Evolutionary conservation across 2,113 vertebrate genomes (phyloP).

Genomic region (Buteo buteo): DNA sequence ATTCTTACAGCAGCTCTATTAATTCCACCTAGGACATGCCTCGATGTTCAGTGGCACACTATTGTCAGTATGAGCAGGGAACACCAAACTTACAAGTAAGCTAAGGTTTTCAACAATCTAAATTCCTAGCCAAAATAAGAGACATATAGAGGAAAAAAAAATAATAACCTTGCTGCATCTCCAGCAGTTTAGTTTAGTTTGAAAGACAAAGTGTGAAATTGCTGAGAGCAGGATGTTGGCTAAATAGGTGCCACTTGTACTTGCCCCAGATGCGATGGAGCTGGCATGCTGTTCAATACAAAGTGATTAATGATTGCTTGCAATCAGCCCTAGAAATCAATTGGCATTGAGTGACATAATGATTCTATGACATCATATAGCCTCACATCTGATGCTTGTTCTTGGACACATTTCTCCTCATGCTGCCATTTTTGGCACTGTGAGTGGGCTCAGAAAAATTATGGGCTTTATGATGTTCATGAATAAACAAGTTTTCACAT

Average conservation of each 20-base stretch:
- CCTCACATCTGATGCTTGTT: slow-evolving; percentile 37
- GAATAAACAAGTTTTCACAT: slow-evolving; percentile 27
- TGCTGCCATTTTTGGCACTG: not conserved
- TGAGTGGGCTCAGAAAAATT: not conserved
- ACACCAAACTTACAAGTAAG: not conserved
- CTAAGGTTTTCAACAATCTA: not conserved
- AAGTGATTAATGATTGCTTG: slow-evolving; percentile 60
- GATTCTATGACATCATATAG: slow-evolving; percentile 31
- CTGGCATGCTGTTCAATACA: slow-evolving; percentile 40
- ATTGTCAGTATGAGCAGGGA: not conserved
- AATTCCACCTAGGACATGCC: not conserved
- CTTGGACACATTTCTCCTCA: not conserved
- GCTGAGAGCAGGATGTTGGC: slow-evolving; percentile 53
- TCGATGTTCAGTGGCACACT: not conserved
- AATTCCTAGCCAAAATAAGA: not conserved
- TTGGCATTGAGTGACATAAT: slow-evolving; percentile 59
- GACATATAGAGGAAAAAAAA: not conserved
- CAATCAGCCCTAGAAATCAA: slow-evolving; percentile 63
- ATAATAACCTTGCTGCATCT: not conserved
- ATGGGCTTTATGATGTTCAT: not conserved
- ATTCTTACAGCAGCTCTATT: not conserved
- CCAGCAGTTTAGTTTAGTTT: not conserved
- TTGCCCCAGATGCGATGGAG: slow-evolving; percentile 47
- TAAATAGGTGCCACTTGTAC: slow-evolving; percentile 60
- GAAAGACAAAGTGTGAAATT: not conserved